Conservation (phyloP, 2,888 invertebrate genomes). For the Pollenia griseotomentosa region DNA sequence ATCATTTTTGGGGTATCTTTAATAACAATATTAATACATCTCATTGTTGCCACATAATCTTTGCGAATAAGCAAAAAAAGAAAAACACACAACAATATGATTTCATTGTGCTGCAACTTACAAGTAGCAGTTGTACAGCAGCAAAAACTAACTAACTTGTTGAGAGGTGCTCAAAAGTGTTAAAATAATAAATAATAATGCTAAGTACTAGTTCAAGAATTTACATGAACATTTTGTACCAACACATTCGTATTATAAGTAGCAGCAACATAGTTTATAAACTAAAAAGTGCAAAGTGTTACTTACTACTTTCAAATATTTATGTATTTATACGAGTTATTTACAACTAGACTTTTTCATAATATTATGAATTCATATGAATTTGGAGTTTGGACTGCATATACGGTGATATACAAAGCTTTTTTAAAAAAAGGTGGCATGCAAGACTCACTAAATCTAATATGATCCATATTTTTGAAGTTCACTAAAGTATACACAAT, state of each 20-base stretch:
- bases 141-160: slow-evolving; percentile 77
- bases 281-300: neutral
- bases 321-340: slow-evolving; percentile 62
- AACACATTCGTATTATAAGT: neutral
- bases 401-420: slow-evolving; percentile 24
- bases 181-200: slow-evolving; percentile 83
- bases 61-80: neutral
- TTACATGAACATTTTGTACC: slow-evolving; percentile 76
- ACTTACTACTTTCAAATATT: neutral
- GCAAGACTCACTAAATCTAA: slow-evolving; percentile 41
- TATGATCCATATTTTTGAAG: slow-evolving; percentile 37
- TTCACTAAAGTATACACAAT: neutral
- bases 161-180: slow-evolving; percentile 82
- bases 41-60: neutral
- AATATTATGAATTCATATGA: slow-evolving; percentile 65
- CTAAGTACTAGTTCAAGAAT: slow-evolving; percentile 82
- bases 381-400: slow-evolving; percentile 47
- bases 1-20: neutral
- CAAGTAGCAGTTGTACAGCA: slow-evolving; percentile 51
- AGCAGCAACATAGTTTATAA: too few relatives aligned
- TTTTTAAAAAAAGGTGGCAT: slow-evolving; percentile 7
- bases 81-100: slow-evolving; percentile 12
- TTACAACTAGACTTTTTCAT: slow-evolving; percentile 63
- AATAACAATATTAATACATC: slow-evolving; percentile 10
- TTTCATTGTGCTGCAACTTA: slow-evolving; percentile 6